Evolutionary conservation across 2,113 vertebrate genomes (phyloP).

Genomic region (Phainopepla nitens): DNA sequence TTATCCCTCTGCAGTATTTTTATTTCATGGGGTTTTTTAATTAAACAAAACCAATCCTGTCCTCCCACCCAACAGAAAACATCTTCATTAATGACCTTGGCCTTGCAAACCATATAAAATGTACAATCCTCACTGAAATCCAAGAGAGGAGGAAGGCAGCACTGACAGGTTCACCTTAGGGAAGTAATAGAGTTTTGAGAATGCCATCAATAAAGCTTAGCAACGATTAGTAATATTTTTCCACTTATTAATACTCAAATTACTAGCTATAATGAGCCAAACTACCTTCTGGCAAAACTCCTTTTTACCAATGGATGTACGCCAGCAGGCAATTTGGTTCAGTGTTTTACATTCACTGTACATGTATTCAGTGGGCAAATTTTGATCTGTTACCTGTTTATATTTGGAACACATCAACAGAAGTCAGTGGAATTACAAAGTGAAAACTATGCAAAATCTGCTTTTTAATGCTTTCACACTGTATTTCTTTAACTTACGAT

Average conservation of each 20-base stretch:
- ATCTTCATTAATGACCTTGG: constrained; percentile 21
- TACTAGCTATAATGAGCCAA: constrained; percentile 53
- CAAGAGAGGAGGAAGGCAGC: neutral
- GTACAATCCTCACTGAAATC: neutral
- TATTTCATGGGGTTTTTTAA: constrained; percentile 38
- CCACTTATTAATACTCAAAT: constrained; percentile 59
- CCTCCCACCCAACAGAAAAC: constrained; percentile 22
- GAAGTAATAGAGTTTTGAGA: neutral
- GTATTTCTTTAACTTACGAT: neutral
- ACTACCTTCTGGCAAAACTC: constrained; percentile 60
- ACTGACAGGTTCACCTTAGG: neutral
- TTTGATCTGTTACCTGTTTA: constrained; percentile 59
- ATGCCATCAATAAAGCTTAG: constrained; percentile 41
- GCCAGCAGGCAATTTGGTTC: constrained; percentile 49
- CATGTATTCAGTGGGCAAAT: constrained; percentile 8
- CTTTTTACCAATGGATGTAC: neutral
- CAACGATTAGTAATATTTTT: constrained; percentile 46
- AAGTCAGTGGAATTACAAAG: neutral
- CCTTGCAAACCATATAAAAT: neutral
- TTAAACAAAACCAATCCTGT: constrained; percentile 17
- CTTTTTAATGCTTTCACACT: constrained; percentile 3
- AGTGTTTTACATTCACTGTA: constrained; percentile 30
- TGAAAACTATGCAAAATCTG: neutral
- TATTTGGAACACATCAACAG: constrained; percentile 22
- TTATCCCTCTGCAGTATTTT: constrained; percentile 49